Base-by-base conservation (phyloP, 2,113 vertebrate genomes). In the Dascyllus trimaculatus region DNA sequence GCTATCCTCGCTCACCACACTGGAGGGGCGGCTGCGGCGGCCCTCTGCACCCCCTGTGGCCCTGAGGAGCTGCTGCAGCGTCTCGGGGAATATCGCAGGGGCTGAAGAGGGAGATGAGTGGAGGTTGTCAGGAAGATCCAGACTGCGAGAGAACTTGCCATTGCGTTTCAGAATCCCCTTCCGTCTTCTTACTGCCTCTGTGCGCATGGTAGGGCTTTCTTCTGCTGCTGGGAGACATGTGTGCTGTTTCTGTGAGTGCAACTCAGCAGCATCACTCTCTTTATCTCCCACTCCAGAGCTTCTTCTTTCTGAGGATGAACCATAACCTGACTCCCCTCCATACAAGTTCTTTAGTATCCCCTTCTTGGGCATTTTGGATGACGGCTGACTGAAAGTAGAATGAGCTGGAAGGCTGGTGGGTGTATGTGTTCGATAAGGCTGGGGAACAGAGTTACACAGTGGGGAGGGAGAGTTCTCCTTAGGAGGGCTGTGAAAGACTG, bases 151-250 rank as follows among this genome's bases (percentile, higher is more conserved):
- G 83, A 94, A 95, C 72, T 94, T 94, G 46, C 94, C 93, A 2
- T 95, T 95, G 3, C 91, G 91, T 87, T 96, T 95, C 0, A 95
- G 90, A 69, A 96, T 96, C 5, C 95, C 95, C 60, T 95, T 95
- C 74, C 92, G 85, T 64, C 92, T 92, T 64, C 92, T 89, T 4
- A 91, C 78, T 2, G 89, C 88, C 52, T 89, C 92, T 29, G 89
- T 88, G 26, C 45, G 80, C 78, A 88, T 67, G 56, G 65, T 82
- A 59, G 78, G 68, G 68, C 81, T 87, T 21, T 81, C 86, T 26
- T 88, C 83, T 63, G 59, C 64, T 29, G 53, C 85, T 14, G 71
- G 68, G 26, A 71, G 49, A 32, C 48, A 15, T 5, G 68, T 49
- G 38, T 60, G 66, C 40, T 74, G 72, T 52, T 86, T 72, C 46